Evolutionary conservation across 37 sponge, comb jelly and placozoan genomes (phyloP).

Genomic region (Beroe forskalii): DNA sequence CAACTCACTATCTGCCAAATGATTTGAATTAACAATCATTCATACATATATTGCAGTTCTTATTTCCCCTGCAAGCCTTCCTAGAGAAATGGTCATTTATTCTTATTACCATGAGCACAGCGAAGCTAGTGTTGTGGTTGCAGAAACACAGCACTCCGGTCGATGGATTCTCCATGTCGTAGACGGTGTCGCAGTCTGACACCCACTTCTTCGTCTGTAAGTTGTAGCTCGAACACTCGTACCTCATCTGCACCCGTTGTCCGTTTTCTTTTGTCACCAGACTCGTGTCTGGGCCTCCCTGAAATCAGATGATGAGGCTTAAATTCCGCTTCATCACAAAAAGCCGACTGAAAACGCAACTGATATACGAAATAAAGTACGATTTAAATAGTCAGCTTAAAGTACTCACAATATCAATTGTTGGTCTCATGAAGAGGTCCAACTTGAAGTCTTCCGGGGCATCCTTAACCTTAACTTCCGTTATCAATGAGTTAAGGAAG

Average conservation of each 20-base stretch:
- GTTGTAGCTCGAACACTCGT: slow-evolving; percentile 22
- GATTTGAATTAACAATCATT: too few species aligned
- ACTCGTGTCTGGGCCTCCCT: neutral
- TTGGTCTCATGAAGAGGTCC: slow-evolving; percentile 48
- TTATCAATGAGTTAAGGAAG: slow-evolving; percentile 25
- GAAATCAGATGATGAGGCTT: too few species aligned
- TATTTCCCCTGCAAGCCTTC: too few species aligned
- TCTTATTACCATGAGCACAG: slow-evolving; percentile 64
- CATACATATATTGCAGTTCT: too few species aligned
- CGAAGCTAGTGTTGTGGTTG: slow-evolving; percentile 55
- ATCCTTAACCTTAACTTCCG: slow-evolving; percentile 16
- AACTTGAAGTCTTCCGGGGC: slow-evolving; percentile 12
- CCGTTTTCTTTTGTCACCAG: neutral
- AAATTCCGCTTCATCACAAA: too few species aligned
- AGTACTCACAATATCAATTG: slow-evolving; percentile 59
- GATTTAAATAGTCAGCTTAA: too few species aligned
- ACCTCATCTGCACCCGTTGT: neutral
- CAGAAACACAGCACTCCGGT: slow-evolving; percentile 41
- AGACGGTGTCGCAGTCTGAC: slow-evolving; percentile 12
- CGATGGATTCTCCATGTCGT: neutral
- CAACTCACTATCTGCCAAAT: too few species aligned
- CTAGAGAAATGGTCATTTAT: too few species aligned
- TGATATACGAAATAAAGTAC: too few species aligned
- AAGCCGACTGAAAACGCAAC: too few species aligned
- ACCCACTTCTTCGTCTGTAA: neutral